phyloP scores from a whole-genome alignment of 1,140 invertebrate genomes.

The Orius insidiosus region DNA sequence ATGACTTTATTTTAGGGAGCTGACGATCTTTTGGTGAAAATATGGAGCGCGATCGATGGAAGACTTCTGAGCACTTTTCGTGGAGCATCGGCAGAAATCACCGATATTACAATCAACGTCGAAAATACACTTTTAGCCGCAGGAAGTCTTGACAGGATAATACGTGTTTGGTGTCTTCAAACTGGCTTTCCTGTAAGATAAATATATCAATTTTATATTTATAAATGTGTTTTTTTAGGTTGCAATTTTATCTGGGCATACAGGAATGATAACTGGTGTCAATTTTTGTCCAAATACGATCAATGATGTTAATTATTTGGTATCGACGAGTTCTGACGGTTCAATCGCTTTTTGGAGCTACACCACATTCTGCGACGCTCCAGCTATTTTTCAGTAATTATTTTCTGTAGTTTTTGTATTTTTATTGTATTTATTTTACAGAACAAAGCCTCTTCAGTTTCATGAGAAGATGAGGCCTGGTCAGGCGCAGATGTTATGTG shows the following conservation, averaged over 20 bases:
- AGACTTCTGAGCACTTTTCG: conserved; percentile 76
- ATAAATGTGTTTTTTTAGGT: conserved; percentile 26
- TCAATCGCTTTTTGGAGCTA: conserved; percentile 92
- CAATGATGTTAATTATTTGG: conserved; percentile 60
- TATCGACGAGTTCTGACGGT: conserved; percentile 89
- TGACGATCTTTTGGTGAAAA: conserved; percentile 90
- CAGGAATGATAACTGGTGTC: conserved; percentile 73
- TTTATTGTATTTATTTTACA: too few species aligned
- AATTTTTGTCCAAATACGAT: conserved; percentile 78
- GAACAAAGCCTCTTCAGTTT: conserved; percentile 72
- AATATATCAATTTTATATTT: background rate
- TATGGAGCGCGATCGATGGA: conserved; percentile 84
- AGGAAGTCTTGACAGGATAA: conserved; percentile 69
- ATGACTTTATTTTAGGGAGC: conserved; percentile 74
- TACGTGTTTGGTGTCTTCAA: conserved; percentile 86
- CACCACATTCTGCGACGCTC: conserved; percentile 34
- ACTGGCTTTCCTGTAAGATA: conserved; percentile 58
- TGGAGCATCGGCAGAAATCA: conserved; percentile 88
- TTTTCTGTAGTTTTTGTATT: conserved; percentile 1
- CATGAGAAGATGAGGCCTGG: conserved; percentile 86
- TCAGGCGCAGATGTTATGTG: conserved; percentile 89
- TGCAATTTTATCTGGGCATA: conserved; percentile 58
- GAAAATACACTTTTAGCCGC: conserved; percentile 79
- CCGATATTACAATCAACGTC: conserved; percentile 82
- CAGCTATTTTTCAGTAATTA: conserved; percentile 23